A percentile compares a stretch with the other conserved stretches of the same genome.
Evolutionary conservation across 2,888 invertebrate species (phyloP).

Genomic region (Therioaphis trifolii): DNA sequence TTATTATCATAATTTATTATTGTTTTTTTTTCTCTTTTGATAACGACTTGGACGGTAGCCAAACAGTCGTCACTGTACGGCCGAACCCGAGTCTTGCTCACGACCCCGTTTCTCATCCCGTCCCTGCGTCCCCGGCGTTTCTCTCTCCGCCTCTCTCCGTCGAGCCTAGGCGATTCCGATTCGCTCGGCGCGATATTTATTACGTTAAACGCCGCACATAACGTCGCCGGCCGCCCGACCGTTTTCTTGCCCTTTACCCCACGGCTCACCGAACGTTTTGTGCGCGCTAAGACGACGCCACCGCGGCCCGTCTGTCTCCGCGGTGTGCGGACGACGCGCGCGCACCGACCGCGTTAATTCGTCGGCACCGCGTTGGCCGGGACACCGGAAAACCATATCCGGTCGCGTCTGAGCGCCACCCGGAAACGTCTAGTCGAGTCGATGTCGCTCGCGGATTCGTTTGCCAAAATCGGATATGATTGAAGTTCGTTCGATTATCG

Average conservation of each 20-base stretch:
- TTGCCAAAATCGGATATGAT: constrained; percentile 51
- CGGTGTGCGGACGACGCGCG: constrained; percentile 2
- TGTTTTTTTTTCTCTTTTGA: not conserved
- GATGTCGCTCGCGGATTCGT: constrained; percentile 1
- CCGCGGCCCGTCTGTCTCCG: not conserved
- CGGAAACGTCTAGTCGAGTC: constrained; percentile 52
- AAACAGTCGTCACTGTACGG: constrained; percentile 45
- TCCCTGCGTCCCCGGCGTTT: no score
- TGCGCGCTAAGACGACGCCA: not conserved
- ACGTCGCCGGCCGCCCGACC: not conserved
- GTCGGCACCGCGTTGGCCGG: not conserved
- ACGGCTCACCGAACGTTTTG: not conserved
- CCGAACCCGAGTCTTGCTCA: not conserved
- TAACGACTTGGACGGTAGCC: constrained; percentile 47
- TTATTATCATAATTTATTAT: not conserved
- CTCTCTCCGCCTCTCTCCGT: not conserved
- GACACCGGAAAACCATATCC: constrained; percentile 44
- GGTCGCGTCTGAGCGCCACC: constrained; percentile 18
- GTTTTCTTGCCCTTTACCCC: not conserved
- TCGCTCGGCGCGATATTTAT: constrained; percentile 54
- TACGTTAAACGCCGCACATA: constrained; percentile 31
- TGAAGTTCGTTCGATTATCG: constrained; percentile 24
- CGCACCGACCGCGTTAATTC: constrained; percentile 31
- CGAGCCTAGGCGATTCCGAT: constrained; percentile 36
- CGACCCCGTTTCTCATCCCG: no score